Base-by-base conservation (phyloP, 1,140 invertebrate species). In the Homarus americanus region DNA sequence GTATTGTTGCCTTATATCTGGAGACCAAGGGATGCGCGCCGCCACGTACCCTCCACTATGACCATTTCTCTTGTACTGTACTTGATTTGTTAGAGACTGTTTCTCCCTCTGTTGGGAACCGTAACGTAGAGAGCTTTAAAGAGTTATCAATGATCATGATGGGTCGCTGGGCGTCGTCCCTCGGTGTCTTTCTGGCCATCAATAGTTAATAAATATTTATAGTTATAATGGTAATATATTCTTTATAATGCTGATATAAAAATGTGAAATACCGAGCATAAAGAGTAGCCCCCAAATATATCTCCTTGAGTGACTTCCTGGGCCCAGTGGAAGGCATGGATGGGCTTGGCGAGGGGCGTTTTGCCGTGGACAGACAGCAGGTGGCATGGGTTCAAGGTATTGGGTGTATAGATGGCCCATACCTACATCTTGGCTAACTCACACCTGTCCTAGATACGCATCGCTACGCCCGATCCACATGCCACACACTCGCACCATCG, bases 181-280 rank as follows among this genome's bases (percentile, higher is more conserved):
- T 80, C 89, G 38, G 58, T 41, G 49, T 91, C 89, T 86, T 80
- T 91, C 89, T 91, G 89, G 89, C 89, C 89, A 91, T 91, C 89
- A 91, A 86, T 91, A 91, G 89, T 91, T 91, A 90, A 91, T 91
- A 91, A 91, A 91, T 91, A 91, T 91, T 91, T 91, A 91, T 91
- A 91, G 83, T 91, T 91, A 91, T 91, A 85, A 91, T 91, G 89
- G 87, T 91, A 91, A 91, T 91, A 91, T 91, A 91, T 91, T 91
- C 89, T 91, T 91, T 91, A 91, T 91, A 91, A 91, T 91, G 82
- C 89, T 91, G 89, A 86, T 91, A 91, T 91, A 91, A 91, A 90
- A 76, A 82, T 80, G 34, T 82, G 66, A 78, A 89, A 91, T 80
- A 91, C 73, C 58, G 73, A 91, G 89, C 82, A 85, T 85, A 91